phyloP scores from a whole-genome alignment of 2,888 invertebrate genomes.

The Lobophora halterata region DNA sequence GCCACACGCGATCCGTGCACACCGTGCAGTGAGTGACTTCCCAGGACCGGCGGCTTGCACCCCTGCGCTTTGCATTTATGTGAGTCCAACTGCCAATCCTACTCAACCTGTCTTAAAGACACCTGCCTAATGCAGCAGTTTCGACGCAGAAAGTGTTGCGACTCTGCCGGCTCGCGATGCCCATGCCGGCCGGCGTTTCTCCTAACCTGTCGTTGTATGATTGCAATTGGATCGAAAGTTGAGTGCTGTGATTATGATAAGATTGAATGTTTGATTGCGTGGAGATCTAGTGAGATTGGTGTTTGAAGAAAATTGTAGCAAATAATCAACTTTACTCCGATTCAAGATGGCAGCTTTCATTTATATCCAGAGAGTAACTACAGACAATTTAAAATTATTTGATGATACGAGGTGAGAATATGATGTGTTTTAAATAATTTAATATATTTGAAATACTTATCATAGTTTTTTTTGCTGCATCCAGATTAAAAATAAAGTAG shows the following conservation, averaged over 20 bases:
- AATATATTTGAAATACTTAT: no score
- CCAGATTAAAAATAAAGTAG: no score
- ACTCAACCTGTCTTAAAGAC: conserved; percentile 8
- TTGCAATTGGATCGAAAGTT: conserved; percentile 23
- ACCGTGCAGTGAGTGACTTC: conserved; percentile 55
- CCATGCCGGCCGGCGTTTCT: conserved; percentile 68
- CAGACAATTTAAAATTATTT: no score
- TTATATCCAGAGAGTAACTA: conserved; percentile 15
- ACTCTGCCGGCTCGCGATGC: conserved; percentile 30
- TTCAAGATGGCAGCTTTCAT: conserved; percentile 38
- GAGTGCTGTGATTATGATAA: conserved; percentile 24
- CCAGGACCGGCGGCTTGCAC: conserved; percentile 55
- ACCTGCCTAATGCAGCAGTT: not conserved
- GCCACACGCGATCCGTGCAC: conserved; percentile 67
- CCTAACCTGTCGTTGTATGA: conserved; percentile 47
- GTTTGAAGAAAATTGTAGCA: conserved; percentile 11
- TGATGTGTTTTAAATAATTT: no score
- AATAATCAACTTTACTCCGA: conserved; percentile 20
- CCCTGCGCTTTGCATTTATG: conserved; percentile 60
- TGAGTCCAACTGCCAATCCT: conserved; percentile 52
- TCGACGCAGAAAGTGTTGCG: conserved; percentile 12
- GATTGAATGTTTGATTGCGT: conserved; percentile 22
- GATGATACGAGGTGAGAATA: no score
- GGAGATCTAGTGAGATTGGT: conserved; percentile 20
- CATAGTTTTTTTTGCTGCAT: no score